Evolutionary conservation across 2,113 vertebrate species (phyloP), one percentile per base, ranked within the genome.

Genomic region (Notiomystis cincta): DNA sequence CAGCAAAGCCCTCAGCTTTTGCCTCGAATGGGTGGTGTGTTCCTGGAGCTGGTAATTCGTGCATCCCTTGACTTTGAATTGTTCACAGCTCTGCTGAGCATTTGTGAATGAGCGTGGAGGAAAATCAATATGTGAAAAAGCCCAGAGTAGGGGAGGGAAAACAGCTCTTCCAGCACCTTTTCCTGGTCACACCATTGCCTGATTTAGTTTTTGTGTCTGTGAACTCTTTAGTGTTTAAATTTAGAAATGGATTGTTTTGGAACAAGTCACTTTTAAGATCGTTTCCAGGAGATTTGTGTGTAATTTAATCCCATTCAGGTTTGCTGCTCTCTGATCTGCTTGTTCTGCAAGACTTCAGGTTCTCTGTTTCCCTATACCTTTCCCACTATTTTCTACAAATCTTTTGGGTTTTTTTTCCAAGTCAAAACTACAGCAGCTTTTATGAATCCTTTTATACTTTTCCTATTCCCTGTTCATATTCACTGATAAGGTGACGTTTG

Each of bases 71-170:
- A 37, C 60, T 95, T 81, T 47, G 90, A 70, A 82, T 71, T 89
- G 81, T 81, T 93, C 92, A 81, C 88, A 95, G 35, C 86, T 87
- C n/a, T 25, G 90, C 75, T 65, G 89, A 91, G 94, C 79, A 3
- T 90, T 94, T 92, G 80, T 91, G 89, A 96, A 95, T 81, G 89
- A 87, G 87, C 5, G 2, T 35, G 44, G 83, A 78, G 78, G 72
- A 64, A 93, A 94, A 97, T 94, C 96, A 53, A 50, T 93, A 71
- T 40, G 82, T 79, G 85, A 96, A 62, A 69, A 96, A 90, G 67
- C 75, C 82, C 85, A 53, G 42, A 82, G 93, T 64, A 76, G 56
- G 82, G 9, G 24, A 31, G 60, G 56, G 80, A 40, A 86, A 53
- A 56, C 66, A 47, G 91, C 90, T 91, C 48, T 83, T 58, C 73